Evolutionary conservation across 2,113 vertebrate species (phyloP), one percentile per base, ranked within the genome.

Genomic region (Pseudorhombus dupliciocellatus): DNA sequence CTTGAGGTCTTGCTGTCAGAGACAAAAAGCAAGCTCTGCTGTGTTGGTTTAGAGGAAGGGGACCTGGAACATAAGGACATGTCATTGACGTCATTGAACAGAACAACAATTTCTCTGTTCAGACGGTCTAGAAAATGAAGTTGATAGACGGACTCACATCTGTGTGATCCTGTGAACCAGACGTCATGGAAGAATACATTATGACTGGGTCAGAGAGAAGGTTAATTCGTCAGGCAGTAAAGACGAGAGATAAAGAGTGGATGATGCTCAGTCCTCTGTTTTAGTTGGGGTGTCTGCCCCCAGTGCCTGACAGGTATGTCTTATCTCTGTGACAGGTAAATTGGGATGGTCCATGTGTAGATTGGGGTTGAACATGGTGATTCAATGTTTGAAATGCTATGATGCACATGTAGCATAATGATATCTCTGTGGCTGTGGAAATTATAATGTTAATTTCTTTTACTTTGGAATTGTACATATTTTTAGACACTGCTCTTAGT

Each of bases 241-340:
- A 62, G 55, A 66, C 24, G 18, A 56, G 60, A 55, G 65, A 84
- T 77, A 62, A 55, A 68, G n/a, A 58, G 22, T 55, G 11, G 18
- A 72, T 67, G 53, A 75, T 15, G 20, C 34, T 77, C 59, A 57
- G 73, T 66, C 51, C 69, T 24, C 62, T 63, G 73, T 50, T 50
- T 50, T 50, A 50, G 46, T 50, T n/a, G 46, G 18, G 46, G 46
- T 50, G 20, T 6, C 46, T 50, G 18, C 18, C 46, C 46, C 21
- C 46, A 9, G 18, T 20, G 46, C 40, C 40, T 50, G 46, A 50
- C 46, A 61, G 74, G 21, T 54, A 63, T n/a, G 66, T 72, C 66
- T 85, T 84, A 80, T 88, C 80, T 76, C 58, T 21, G 25, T 0
- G 28, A 63, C 70, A 57, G 70, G 70, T 73, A 77, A 70, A 77